A percentile compares a stretch with the other conserved stretches of the same genome.
Evolutionary conservation across 2,113 vertebrate genomes (phyloP).

Genomic region (Barnardius zonarius): DNA sequence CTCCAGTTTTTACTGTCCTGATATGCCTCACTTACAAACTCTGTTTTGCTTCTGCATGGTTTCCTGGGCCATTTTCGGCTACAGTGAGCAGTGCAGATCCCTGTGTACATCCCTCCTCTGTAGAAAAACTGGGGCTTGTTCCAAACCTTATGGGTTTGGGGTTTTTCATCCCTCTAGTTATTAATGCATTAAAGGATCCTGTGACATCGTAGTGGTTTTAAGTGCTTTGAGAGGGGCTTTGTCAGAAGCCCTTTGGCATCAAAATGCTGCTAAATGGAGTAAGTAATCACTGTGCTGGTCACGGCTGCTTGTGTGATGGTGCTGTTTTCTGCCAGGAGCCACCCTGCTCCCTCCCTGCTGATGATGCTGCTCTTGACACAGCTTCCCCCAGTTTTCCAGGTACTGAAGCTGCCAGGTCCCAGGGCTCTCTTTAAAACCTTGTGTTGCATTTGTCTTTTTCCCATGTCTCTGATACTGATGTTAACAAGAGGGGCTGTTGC

Average conservation of each 20-base stretch:
- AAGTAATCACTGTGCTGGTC: background rate
- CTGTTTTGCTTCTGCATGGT: rapidly evolving
- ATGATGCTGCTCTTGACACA: background rate
- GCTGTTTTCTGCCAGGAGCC: background rate
- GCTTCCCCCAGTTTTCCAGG: background rate
- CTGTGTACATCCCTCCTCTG: background rate
- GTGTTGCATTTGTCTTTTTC: background rate
- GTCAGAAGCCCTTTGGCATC: background rate
- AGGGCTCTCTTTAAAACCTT: background rate
- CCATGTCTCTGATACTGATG: background rate
- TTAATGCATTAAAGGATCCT: slow-evolving; percentile 17
- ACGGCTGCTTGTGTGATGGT: background rate
- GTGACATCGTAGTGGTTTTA: background rate
- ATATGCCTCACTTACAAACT: background rate
- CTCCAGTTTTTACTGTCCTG: background rate
- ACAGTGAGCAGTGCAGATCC: background rate
- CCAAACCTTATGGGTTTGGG: background rate
- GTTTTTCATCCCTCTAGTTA: background rate
- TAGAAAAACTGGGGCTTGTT: background rate
- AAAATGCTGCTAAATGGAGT: background rate
- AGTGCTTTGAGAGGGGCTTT: background rate
- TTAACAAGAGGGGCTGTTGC: background rate
- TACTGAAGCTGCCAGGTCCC: background rate
- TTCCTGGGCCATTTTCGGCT: background rate
- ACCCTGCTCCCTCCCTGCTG: background rate